Conservation (phyloP, 2,113 vertebrate genomes). For the Brachypteracias leptosomus region DNA sequence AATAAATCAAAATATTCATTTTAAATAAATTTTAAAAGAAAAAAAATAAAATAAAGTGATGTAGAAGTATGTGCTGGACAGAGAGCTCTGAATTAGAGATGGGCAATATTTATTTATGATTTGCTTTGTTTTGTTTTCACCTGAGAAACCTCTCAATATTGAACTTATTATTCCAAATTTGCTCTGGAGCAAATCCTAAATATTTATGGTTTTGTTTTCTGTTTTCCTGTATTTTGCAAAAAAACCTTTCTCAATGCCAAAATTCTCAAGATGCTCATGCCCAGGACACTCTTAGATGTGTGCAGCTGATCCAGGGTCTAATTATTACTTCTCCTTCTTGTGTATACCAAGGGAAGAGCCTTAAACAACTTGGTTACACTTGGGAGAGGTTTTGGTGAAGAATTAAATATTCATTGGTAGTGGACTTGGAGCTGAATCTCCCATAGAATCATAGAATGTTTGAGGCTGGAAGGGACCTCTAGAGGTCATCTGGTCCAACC, state of each 20-base stretch:
- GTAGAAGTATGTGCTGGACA: neutral
- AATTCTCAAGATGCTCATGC: neutral
- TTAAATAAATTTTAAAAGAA: no score
- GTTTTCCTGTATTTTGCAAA: neutral
- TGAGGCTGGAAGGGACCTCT: no score
- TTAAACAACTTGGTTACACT: neutral
- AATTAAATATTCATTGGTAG: neutral
- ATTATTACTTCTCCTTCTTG: neutral
- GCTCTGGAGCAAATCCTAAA: neutral
- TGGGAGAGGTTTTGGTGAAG: neutral
- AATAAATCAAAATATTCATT: no score
- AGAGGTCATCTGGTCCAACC: no score
- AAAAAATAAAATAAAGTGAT: neutral
- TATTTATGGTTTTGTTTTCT: neutral
- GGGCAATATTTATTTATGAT: neutral
- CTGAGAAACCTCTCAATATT: neutral
- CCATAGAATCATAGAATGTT: no score
- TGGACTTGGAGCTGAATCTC: neutral
- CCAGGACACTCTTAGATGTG: neutral
- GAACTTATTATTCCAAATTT: neutral
- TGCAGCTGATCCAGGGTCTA: neutral
- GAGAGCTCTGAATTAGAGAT: neutral
- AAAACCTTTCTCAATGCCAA: neutral
- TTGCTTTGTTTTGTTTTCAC: neutral
- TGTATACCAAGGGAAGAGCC: neutral